These are phyloP conservation scores for Drosophila sproati DNA, from an alignment of 1,140 invertebrate species.

Conservation along the genomic window DNA sequence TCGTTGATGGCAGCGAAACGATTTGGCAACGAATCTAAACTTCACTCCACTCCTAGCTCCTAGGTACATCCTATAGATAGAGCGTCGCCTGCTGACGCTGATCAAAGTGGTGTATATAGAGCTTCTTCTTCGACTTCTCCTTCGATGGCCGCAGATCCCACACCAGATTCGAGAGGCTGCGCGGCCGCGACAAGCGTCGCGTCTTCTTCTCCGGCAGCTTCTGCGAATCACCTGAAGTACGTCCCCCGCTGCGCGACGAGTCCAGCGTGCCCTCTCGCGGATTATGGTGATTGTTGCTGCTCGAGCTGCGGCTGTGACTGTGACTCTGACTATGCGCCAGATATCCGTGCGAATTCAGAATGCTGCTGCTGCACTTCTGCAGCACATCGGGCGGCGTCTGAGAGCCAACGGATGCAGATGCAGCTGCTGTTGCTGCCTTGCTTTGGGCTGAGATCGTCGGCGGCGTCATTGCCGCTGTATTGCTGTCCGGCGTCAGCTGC, in stretches of 20 bases:
- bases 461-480: conserved; percentile 55
- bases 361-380: conserved; percentile 80
- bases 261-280: conserved; percentile 90
- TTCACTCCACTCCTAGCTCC: not conserved
- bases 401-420: conserved; percentile 19
- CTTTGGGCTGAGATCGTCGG: conserved; percentile 75
- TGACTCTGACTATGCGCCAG: conserved; percentile 58
- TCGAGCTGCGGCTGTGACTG: conserved; percentile 70
- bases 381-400: conserved; percentile 74
- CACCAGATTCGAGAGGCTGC: conserved; percentile 94
- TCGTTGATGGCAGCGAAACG: conserved; percentile 77
- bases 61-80: conserved; percentile 71
- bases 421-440: conserved; percentile 57
- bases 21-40: conserved; percentile 69
- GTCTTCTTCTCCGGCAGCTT: conserved; percentile 93
- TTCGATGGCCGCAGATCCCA: conserved; percentile 90
- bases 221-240: conserved; percentile 92
- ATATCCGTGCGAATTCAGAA: conserved; percentile 70
- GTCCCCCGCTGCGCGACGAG: conserved; percentile 94
- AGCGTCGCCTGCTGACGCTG: conserved; percentile 84
- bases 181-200: conserved; percentile 90
- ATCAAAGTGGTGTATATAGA: conserved; percentile 84
- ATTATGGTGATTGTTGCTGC: conserved; percentile 72
- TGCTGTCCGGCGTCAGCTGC: conserved; percentile 81
- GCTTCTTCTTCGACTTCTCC: conserved; percentile 86